These are phyloP conservation scores for Stenchaetothrips biformis DNA, from an alignment of 2,888 invertebrate species.

Conservation along the genomic window DNA sequence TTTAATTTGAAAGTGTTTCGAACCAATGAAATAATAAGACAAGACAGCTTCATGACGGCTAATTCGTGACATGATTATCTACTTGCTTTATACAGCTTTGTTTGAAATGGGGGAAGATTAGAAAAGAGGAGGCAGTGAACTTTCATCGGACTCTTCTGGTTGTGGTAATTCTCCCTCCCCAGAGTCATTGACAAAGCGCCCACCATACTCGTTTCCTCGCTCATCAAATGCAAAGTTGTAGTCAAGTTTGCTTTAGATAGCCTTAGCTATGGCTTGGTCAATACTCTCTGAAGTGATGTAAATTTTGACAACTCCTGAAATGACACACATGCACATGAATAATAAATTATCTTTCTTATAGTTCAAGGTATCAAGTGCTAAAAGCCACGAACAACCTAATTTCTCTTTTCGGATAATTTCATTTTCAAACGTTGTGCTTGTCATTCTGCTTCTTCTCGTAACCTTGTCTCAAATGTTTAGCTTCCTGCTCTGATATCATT, in stretches of 20 bases:
- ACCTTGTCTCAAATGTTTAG: slow-evolving; percentile 47
- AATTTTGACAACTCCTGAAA: slow-evolving; percentile 55
- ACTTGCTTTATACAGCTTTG: background rate
- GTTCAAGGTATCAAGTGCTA: slow-evolving; percentile 8
- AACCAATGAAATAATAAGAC: too few relatives aligned
- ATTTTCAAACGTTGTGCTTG: slow-evolving; percentile 38
- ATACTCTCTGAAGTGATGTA: slow-evolving; percentile 73
- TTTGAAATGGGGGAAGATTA: background rate
- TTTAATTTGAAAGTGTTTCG: too few relatives aligned
- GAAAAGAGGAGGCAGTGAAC: background rate
- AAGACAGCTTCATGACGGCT: too few relatives aligned
- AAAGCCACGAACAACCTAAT: slow-evolving; percentile 39
- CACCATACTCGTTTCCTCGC: slow-evolving; percentile 56
- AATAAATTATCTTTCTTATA: background rate
- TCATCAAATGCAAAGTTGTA: slow-evolving; percentile 75
- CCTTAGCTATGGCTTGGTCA: slow-evolving; percentile 73
- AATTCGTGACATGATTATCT: too few relatives aligned
- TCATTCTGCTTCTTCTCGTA: slow-evolving; percentile 36
- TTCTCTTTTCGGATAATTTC: slow-evolving; percentile 51
- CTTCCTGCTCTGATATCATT: slow-evolving; percentile 51
- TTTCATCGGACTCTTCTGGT: background rate
- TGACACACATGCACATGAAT: slow-evolving; percentile 11
- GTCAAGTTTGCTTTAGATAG: slow-evolving; percentile 64
- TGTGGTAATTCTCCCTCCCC: background rate
- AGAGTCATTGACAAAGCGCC: slow-evolving; percentile 37